These are phyloP conservation scores for Linurgus olivaceus DNA, from an alignment of 2,797 vertebrate species.

Conservation along the genomic window DNA sequence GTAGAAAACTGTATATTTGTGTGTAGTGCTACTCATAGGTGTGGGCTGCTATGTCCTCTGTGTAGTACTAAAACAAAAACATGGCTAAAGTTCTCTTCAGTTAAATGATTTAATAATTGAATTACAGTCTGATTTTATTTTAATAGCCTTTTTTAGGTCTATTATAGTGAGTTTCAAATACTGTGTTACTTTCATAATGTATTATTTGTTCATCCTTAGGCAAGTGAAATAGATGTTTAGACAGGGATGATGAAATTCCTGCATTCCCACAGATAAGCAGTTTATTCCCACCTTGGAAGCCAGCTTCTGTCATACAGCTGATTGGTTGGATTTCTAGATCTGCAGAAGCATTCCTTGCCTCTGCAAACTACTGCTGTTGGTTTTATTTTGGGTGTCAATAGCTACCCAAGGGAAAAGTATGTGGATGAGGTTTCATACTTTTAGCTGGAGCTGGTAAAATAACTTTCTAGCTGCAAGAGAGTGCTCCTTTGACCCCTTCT, in stretches of 20 bases:
- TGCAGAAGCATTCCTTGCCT: not conserved
- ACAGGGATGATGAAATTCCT: not conserved
- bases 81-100: not conserved
- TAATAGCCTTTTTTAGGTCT: not conserved
- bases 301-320: rapidly evolving
- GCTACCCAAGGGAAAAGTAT: not conserved
- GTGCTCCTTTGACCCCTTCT: not conserved
- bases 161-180: not conserved
- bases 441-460: not conserved
- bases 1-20: not conserved
- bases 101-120: not conserved
- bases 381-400: not conserved
- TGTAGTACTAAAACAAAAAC: not conserved
- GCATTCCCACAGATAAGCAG: not conserved
- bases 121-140: not conserved
- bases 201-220: not conserved
- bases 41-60: not conserved
- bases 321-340: not conserved
- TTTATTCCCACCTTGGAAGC: not conserved
- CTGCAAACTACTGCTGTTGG: not conserved
- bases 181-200: not conserved
- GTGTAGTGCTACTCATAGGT: not conserved
- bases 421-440: not conserved
- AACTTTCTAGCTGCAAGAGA: not conserved
- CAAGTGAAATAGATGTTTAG: not conserved